Base-by-base conservation (phyloP, 2,797 vertebrate species). In the Choloepus didactylus region DNA sequence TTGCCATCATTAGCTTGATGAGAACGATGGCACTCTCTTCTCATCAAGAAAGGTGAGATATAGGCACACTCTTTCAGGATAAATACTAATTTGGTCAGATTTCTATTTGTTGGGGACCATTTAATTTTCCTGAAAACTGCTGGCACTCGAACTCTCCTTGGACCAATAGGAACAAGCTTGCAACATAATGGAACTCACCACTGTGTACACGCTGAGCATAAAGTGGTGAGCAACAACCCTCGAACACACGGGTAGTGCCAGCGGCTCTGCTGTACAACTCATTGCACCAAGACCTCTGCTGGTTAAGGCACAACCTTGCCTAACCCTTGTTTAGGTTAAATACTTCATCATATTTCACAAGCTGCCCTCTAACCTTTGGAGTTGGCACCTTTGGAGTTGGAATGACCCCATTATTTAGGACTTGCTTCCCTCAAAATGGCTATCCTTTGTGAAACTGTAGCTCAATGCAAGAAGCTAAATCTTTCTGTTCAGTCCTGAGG, bases 191-290 rank as follows among this genome's bases (percentile, higher is more conserved):
- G 77, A 82, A 83, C 14, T 18, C 76, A 67, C 16, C 38, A 19
- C 15, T 67, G 51, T 4, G 16, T 44, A 14, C 29, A 3, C 15
- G 18, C 8, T 41, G 14, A 54, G 23, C 15, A 14, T 3, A 16
- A 85, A 66, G 70, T 3, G 1, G 1, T 15, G 29, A 90, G 46
- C 21, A 27, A 9, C 10, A 64, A 62, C 23, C n/a, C 15, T 81
- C 3, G 10, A 59, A 46, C 31, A 54, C 2, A 19, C 0, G 2
- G 10, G 35, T 35, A 0, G 0, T 15, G 49, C 54, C 12, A 4
- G 16, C 18, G 46, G 9, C 62, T 15, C 62, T n/a, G 31, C 35
- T 3, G 2, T 12, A 10, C 3, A 15, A 73, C 87, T 1, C 38
- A 15, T 2, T 2, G 3, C 27, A 69, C 0, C 6, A 75, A 75